Evolutionary conservation across 2,113 vertebrate genomes (phyloP), one percentile per base, ranked within the genome.

Genomic region (Rhynchopsitta pachyrhyncha): DNA sequence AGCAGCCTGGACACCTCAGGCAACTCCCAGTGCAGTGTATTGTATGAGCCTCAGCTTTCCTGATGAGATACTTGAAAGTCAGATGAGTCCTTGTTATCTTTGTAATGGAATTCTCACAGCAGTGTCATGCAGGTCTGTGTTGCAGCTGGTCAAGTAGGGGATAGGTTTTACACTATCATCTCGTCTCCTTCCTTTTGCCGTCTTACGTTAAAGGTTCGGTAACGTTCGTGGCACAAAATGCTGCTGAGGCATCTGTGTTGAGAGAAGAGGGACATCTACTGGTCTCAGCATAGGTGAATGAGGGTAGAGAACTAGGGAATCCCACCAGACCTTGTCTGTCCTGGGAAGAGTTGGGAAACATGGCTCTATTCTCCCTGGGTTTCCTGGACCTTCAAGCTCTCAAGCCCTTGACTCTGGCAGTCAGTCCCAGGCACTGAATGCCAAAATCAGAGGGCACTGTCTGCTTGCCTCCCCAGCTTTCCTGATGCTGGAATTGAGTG

Each of bases 241-340:
- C 33, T 71, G 76, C 11, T 25, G 50, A 68, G 74, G 41, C 50
- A 53, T 39, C 7, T 84, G 70, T 4, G 0, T 49, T 78, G 95
- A 55, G 92, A 53, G 68, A 80, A 67, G 50, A 67, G 92, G 77
- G 94, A 76, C 92, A 91, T 93, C 95, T 96, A 29, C 80, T 92
- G 91, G 67, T 86, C 52, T 28, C 22, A 41, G 59, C 25, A 7
- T 33, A 0, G 0, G 27, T 68, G 80, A 39, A 5, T 28, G 31
- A 78, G 60, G 55, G 37, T 42, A 31, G 3, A 31, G 66, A 31
- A 35, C 24, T 28, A 31, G 60, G 44, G 33, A 77, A 17, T 67
- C 9, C 70, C 86, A 46, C 55, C 60, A 64, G 80, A 27, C 60
- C 9, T 0, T 0, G 1, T 23, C 25, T 86, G 31, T 24, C 49